These are phyloP conservation scores for Fukomys damarensis DNA, from an alignment of 2,113 vertebrate species.

Conservation along the genomic window DNA sequence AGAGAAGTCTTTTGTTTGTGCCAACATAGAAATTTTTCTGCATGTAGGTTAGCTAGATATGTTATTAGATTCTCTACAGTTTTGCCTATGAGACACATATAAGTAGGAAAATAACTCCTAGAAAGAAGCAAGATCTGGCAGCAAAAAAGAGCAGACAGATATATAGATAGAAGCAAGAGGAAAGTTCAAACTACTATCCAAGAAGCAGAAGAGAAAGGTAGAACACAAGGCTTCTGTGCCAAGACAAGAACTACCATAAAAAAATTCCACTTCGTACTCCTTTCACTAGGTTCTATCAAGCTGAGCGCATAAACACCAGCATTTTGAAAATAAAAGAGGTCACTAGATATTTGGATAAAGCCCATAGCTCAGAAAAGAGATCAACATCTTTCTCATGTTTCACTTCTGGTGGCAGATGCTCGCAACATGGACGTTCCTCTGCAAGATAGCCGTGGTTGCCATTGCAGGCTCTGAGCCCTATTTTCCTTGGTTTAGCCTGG, in stretches of 20 bases:
- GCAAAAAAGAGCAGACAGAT: background rate
- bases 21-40: background rate
- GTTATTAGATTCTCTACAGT: background rate
- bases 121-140: background rate
- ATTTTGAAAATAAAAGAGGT: conserved; percentile 29
- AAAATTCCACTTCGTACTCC: background rate
- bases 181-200: background rate
- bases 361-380: background rate
- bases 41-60: background rate
- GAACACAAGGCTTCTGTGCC: background rate
- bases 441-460: background rate
- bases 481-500: background rate
- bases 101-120: background rate
- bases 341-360: conserved; percentile 7
- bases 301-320: background rate
- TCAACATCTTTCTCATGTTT: background rate
- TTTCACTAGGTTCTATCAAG: background rate
- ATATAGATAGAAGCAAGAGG: background rate
- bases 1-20: background rate
- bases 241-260: background rate
- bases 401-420: background rate
- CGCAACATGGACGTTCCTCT: background rate
- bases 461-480: background rate
- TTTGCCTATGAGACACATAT: background rate
- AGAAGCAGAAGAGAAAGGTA: background rate